Conservation (phyloP, 2,113 vertebrate species). For the Diadophis punctatus region DNA sequence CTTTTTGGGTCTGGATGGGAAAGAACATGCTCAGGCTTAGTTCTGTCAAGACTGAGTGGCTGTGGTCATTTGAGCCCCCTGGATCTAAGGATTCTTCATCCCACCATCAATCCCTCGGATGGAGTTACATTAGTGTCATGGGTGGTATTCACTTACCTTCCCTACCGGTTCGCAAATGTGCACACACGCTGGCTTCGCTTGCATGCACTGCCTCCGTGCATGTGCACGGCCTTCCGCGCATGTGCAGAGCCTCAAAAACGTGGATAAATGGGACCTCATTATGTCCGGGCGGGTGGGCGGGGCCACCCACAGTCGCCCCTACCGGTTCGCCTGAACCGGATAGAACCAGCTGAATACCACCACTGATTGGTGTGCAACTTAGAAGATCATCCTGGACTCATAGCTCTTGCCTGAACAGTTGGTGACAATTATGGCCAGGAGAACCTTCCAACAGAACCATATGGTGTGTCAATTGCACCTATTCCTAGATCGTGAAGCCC, state of each 20-base stretch:
- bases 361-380: neutral
- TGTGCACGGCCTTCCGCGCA: too few species aligned
- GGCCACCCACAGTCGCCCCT: too few species aligned
- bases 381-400: neutral
- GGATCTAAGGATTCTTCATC: neutral
- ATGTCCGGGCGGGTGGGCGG: too few species aligned
- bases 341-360: too few species aligned
- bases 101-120: neutral
- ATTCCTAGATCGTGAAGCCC: neutral
- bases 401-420: neutral
- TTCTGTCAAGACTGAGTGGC: neutral
- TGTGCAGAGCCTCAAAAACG: too few species aligned
- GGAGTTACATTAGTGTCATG: too few species aligned
- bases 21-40: neutral
- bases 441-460: neutral
- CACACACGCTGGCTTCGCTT: too few species aligned
- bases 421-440: neutral
- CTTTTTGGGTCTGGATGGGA: neutral
- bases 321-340: too few species aligned
- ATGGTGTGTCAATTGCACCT: neutral
- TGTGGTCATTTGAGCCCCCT: neutral
- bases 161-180: too few species aligned
- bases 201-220: too few species aligned
- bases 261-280: too few species aligned
- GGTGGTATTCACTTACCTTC: too few species aligned